phyloP scores from a whole-genome alignment of 2,113 vertebrate species.

The Podilymbus podiceps region DNA sequence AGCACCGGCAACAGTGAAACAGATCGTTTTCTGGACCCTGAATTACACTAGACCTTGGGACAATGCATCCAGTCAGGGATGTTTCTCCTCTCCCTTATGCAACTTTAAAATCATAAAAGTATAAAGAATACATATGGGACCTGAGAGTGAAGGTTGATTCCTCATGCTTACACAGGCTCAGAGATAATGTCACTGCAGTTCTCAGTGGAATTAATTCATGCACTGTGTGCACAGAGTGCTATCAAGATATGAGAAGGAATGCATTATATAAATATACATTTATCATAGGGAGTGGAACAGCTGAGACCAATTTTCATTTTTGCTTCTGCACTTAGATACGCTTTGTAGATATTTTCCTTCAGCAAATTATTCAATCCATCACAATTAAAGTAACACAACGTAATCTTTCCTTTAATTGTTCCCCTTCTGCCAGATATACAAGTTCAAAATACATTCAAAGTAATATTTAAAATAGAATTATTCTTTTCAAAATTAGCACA shows the following conservation, averaged over 20 bases:
- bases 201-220: not conserved
- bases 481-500: slow-evolving; percentile 29
- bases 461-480: slow-evolving; percentile 13
- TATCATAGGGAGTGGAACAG: not conserved
- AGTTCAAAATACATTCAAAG: slow-evolving; percentile 11
- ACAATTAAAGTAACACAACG: slow-evolving; percentile 28
- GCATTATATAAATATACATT: not conserved
- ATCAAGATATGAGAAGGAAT: slow-evolving; percentile 6
- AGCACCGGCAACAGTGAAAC: not conserved
- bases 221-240: not conserved
- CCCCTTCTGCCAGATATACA: not conserved
- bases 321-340: not conserved
- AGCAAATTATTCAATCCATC: slow-evolving; percentile 19
- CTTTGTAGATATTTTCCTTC: slow-evolving; percentile 29
- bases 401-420: slow-evolving; percentile 33
- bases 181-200: not conserved
- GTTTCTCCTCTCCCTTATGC: not conserved
- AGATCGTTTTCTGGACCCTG: not conserved
- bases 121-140: not conserved
- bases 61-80: not conserved
- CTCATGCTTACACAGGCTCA: not conserved
- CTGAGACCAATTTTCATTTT: not conserved
- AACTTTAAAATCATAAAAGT: not conserved
- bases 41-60: not conserved
- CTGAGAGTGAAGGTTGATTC: not conserved